Evolutionary conservation across 1,140 invertebrate genomes (phyloP).

Genomic region (Dendroctonus valens): DNA sequence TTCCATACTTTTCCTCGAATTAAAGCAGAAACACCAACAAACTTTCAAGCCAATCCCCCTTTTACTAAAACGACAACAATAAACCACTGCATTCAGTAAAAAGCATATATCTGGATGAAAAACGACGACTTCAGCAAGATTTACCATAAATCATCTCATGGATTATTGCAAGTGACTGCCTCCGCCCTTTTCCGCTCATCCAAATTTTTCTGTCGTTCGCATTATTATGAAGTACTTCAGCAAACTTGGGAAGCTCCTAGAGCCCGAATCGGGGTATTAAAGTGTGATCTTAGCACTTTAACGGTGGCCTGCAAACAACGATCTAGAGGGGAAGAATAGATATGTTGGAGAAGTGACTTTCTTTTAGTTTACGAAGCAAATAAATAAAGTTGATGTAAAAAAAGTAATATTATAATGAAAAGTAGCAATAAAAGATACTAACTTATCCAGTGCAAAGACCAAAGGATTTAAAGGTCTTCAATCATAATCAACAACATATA

Average conservation of each 20-base stretch:
- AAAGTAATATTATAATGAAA: too few species aligned
- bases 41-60: too few species aligned
- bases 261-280: neutral
- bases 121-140: neutral
- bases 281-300: neutral
- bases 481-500: too few species aligned
- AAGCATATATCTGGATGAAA: neutral
- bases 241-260: neutral
- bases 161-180: neutral
- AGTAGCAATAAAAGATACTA: too few species aligned
- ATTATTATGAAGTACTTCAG: neutral
- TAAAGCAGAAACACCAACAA: too few species aligned
- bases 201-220: neutral
- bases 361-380: too few species aligned
- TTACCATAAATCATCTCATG: neutral
- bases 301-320: neutral
- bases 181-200: conserved; percentile 1
- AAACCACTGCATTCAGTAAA: too few species aligned
- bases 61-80: too few species aligned
- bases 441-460: too few species aligned
- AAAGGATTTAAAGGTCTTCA: too few species aligned
- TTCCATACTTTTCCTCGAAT: too few species aligned
- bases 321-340: neutral
- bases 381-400: too few species aligned
- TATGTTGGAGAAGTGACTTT: neutral